Evolutionary conservation across 2,113 vertebrate species (phyloP), one percentile per base, ranked within the genome.

Genomic region (Strix aluco): DNA sequence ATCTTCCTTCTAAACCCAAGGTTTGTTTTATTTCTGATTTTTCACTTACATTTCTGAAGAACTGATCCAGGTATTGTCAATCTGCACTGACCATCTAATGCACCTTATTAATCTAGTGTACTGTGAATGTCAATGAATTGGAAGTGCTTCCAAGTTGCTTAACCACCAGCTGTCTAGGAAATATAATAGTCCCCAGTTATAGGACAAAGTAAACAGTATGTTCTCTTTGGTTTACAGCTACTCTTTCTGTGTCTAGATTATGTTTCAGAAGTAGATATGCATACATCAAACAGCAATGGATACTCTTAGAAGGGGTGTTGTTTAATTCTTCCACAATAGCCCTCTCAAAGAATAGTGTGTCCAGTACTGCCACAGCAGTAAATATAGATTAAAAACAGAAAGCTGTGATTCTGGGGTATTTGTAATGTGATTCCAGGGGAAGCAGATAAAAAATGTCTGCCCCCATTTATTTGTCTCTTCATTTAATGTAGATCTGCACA

Each of bases 151-250:
- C 59, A 95, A 93, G 91, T 96, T 94, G 85, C 88, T 61, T 89
- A 95, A 71, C 90, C 91, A 92, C 90, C 91, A 91, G 90, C 96
- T 98, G 96, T 96, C 96, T 94, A 42, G 88, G 91, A 95, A 94
- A 97, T 54, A 97, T 93, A 98, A 98, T 92, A 97, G 97, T 74
- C 74, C 74, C n/a, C 96, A 96, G 91, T 97, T 97, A 95, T 77
- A 97, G 89, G 85, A 97, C 98, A 98, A 97, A 98, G 97, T 97
- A 97, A 98, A 97, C 96, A 98, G 92, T 95, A 94, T 92, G 94
- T 97, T 98, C 92, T 94, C 97, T 94, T 97, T 98, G 97, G 97
- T 97, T 90, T 88, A 54, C 51, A 88, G 90, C 97, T 86, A 84
- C 78, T 93, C 57, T 72, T 70, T 97, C 93, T 58, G 52, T 81